Evolutionary conservation across 2,888 invertebrate species (phyloP).

Genomic region (Chydorus sphaericus): DNA sequence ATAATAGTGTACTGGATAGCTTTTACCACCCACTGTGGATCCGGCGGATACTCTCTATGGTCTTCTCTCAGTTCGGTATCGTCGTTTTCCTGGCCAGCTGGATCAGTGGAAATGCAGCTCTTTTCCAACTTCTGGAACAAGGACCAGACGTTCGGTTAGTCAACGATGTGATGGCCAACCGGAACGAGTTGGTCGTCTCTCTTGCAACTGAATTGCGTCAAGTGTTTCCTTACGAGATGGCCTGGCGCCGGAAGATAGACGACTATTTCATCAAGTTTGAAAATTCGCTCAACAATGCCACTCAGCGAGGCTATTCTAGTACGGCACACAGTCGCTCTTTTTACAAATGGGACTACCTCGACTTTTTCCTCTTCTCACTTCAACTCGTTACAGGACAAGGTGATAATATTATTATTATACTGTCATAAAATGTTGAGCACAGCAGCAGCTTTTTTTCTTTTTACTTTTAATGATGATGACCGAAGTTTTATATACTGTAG

Average conservation of each 20-base stretch:
- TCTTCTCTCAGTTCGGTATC: constrained; percentile 5
- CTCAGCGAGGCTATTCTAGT: constrained; percentile 4
- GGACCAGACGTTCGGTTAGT: background rate
- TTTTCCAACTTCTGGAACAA: constrained; percentile 6
- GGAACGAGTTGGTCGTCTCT: constrained; percentile 20
- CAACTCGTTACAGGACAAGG: constrained; percentile 8
- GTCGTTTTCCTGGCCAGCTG: constrained; percentile 1
- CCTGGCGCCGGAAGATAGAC: constrained; percentile 20
- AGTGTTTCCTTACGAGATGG: constrained; percentile 21
- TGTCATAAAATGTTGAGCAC: no score
- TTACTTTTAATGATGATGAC: no score
- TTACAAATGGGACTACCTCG: constrained; percentile 10
- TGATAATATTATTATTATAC: background rate
- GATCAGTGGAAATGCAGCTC: background rate
- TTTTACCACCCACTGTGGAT: background rate
- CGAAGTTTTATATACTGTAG: no score
- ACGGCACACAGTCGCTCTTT: background rate
- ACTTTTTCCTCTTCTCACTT: constrained; percentile 6
- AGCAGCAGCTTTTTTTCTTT: no score
- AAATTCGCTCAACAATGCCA: constrained; percentile 5
- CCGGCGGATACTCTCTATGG: background rate
- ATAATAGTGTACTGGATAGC: background rate
- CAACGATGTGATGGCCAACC: background rate
- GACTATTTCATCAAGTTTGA: constrained; percentile 17
- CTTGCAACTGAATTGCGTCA: constrained; percentile 23